Evolutionary conservation across 1,140 invertebrate genomes (phyloP), one percentile per base, ranked within the genome.

Genomic region (Drosophila nebulosa): DNA sequence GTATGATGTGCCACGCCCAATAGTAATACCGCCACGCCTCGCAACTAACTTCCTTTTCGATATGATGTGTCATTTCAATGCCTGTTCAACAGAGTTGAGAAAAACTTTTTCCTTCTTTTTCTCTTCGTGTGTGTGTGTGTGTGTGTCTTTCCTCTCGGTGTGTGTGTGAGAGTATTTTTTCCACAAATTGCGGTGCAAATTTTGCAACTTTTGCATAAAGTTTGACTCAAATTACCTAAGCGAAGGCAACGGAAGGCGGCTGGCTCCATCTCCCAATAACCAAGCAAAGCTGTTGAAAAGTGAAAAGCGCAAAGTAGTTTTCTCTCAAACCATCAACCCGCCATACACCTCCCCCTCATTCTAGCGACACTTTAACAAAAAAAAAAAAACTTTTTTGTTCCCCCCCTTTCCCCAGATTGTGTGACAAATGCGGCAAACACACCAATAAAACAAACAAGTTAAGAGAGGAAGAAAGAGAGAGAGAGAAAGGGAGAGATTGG

Each of bases 171-270:
- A n/a, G 14, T 7, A 2, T 16, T 16, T 16, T 39, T 16, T 86
- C 74, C 81, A 69, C 83, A 86, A 86, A 86, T 86, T 86, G 83
- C 79, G 83, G 66, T 80, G 74, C 74, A 78, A 86, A 88, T 88
- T 46, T 88, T 86, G 81, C 78, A 86, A 86, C 74, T 86, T 86
- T 88, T 63, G 83, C 83, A 86, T 78, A 86, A 86, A 86, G 83
- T 86, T 86, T 81, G 74, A 67, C 78, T 81, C 74, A 78, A 86
- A 86, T 86, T 86, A 86, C 80, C 80, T 86, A 85, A 85, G 77
- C 77, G 73, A 53, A 32, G 64, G 64, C 58, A 55, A 21, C 53
- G 14, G 14, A 4, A 10, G 30, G 58, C 50, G 26, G 16, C 58
- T 58, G 26, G 16, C 58, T 58, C 27, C 32, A 36, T 16, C 61